Percentiles rank a stretch among this genome's conserved stretches.
These are phyloP conservation scores for Ranitomeya imitator DNA, from an alignment of 2,113 vertebrate species.

Conservation along the genomic window DNA sequence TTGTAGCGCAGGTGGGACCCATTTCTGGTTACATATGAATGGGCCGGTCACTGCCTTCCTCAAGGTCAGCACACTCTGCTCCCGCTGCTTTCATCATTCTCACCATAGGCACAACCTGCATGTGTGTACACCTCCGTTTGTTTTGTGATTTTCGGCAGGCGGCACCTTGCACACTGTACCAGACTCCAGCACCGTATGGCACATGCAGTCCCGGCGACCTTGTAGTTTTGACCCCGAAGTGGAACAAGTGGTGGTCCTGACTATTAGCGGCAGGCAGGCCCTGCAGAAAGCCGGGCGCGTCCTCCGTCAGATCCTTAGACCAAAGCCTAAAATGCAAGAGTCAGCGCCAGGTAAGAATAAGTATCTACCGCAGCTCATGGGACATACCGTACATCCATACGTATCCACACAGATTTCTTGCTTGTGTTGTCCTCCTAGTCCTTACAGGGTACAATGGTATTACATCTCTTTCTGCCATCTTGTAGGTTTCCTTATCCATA, in stretches of 20 bases:
- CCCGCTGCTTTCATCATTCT: neutral
- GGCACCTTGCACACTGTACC: constrained; percentile 67
- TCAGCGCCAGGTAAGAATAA: constrained; percentile 53
- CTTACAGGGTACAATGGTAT: neutral
- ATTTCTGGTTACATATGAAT: neutral
- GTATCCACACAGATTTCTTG: constrained; percentile 5
- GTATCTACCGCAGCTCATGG: neutral
- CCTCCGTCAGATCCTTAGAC: constrained; percentile 63
- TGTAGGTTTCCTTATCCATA: constrained; percentile 26
- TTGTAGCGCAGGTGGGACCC: too few species aligned
- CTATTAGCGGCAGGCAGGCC: constrained; percentile 63
- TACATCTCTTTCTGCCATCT: neutral
- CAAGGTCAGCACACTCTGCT: neutral
- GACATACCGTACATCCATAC: neutral
- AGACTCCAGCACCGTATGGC: constrained; percentile 60
- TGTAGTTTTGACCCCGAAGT: constrained; percentile 62
- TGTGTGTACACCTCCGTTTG: neutral
- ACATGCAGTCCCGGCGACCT: constrained; percentile 61
- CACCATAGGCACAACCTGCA: neutral
- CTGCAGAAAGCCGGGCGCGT: constrained; percentile 66
- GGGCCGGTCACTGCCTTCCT: neutral
- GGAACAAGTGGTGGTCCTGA: constrained; percentile 72
- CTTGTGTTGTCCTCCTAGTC: neutral
- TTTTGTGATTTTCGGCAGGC: constrained; percentile 60
- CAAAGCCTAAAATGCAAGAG: neutral